Evolutionary conservation across 1,140 invertebrate species (phyloP), one percentile per base, ranked within the genome.

Genomic region (Megalopta genalis): DNA sequence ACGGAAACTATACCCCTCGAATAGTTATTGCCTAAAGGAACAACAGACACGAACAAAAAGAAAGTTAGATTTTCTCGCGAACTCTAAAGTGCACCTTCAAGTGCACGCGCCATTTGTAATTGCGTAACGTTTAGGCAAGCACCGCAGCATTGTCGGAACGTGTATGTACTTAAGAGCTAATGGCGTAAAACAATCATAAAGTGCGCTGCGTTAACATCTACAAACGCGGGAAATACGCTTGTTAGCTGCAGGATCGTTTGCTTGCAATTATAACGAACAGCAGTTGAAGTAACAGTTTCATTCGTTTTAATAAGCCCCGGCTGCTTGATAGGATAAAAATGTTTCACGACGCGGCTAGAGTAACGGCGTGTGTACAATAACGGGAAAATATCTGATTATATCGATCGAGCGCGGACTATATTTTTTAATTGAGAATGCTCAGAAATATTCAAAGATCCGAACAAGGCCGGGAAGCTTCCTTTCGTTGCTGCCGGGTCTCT

Each of bases 181-280:
- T 66, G 39, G 64, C n/a, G 64, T 46, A 66, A 66, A 66, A 66
- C 64, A 66, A 66, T 66, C 64, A 49, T 66, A 66, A 66, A 66
- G 39, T 49, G 39, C 64, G 39, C 39, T 18, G 64, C 64, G 64
- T 66, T 66, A 66, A 66, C 64, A 49, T 66, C 64, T 66, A 66
- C 39, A 66, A 66, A 66, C 42, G 39, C 37, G 39, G 39, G 39
- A 46, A 66, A 66, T 25, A 46, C 64, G 64, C 64, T 66, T 66
- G 64, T 66, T 66, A 66, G 64, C 39, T 49, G 39, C 64, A 46
- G 10, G 64, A 25, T 12, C 39, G 64, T 66, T 46, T 46, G 39
- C 64, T 46, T 25, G 64, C 39, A 66, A 39, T 66, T 66, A 66
- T 66, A 66, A 66, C 39, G 64, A 46, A 66, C 39, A 46, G 64